These are phyloP conservation scores for Mylabris phalerata DNA, from an alignment of 1,140 invertebrate species.

Conservation along the genomic window DNA sequence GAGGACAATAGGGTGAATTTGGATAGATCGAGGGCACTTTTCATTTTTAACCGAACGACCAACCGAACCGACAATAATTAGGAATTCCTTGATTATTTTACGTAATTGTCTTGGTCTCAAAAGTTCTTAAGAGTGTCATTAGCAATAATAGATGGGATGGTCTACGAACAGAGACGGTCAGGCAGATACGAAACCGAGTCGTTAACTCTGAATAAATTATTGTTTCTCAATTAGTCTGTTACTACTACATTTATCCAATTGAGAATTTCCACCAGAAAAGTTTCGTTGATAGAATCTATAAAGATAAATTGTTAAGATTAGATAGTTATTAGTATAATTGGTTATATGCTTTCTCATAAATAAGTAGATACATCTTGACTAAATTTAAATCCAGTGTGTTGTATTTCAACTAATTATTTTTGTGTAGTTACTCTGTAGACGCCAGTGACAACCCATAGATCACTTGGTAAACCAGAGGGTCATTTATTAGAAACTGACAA, in stretches of 20 bases:
- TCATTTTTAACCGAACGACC: slow-evolving; percentile 30
- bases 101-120: slow-evolving; percentile 24
- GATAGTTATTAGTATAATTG: too few relatives aligned
- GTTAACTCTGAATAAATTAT: slow-evolving; percentile 39
- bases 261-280: neutral
- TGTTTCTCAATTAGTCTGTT: slow-evolving; percentile 37
- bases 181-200: slow-evolving; percentile 24
- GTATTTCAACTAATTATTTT: slow-evolving; percentile 15
- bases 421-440: slow-evolving; percentile 11
- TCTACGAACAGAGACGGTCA: slow-evolving; percentile 25
- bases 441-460: too few relatives aligned
- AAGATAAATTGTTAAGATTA: too few relatives aligned
- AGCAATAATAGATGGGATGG: slow-evolving; percentile 37
- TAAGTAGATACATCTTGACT: slow-evolving; percentile 1
- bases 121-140: slow-evolving; percentile 35
- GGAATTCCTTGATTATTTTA: slow-evolving; percentile 33
- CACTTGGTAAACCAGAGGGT: too few relatives aligned
- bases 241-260: slow-evolving; percentile 1
- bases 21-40: slow-evolving; percentile 16
- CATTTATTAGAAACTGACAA: too few relatives aligned
- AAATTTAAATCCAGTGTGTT: slow-evolving; percentile 10
- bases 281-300: too few relatives aligned
- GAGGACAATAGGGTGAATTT: slow-evolving; percentile 20
- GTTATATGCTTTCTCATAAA: neutral
- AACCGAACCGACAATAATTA: slow-evolving; percentile 29